Conservation (phyloP, 2,888 invertebrate genomes). For the Nysson spinosus region DNA sequence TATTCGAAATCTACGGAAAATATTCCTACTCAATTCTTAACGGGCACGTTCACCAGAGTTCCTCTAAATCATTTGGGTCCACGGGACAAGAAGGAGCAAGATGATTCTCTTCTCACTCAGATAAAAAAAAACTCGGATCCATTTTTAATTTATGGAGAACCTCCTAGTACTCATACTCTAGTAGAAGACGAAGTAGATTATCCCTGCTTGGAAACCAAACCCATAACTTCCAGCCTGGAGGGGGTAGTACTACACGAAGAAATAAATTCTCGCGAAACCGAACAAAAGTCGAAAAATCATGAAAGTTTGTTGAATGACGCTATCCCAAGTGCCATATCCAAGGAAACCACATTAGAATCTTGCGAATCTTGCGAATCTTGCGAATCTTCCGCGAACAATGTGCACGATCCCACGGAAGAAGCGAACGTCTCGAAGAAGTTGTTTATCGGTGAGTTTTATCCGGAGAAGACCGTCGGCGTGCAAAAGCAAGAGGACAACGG, state of each 20-base stretch:
- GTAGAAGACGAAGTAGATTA: slow-evolving; percentile 73
- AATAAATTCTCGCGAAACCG: background rate
- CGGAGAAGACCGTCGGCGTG: slow-evolving; percentile 44
- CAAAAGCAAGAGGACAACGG: slow-evolving; percentile 4
- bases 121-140: slow-evolving; percentile 77
- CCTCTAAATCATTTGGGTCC: slow-evolving; percentile 20
- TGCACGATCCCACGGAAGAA: slow-evolving; percentile 3
- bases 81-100: slow-evolving; percentile 32
- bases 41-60: slow-evolving; percentile 4
- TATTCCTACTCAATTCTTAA: slow-evolving; percentile 29
- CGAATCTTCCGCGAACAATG: background rate
- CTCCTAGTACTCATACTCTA: slow-evolving; percentile 53
- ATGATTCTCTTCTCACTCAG: slow-evolving; percentile 66
- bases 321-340: background rate
- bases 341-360: background rate
- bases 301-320: slow-evolving; percentile 4
- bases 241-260: slow-evolving; percentile 28
- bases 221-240: slow-evolving; percentile 60
- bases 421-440: slow-evolving; percentile 25
- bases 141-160: slow-evolving; percentile 73
- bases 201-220: slow-evolving; percentile 74
- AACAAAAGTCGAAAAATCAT: slow-evolving; percentile 1
- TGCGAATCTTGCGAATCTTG: no score
- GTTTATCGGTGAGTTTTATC: slow-evolving; percentile 64
- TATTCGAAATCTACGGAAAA: slow-evolving; percentile 63